A percentile compares a stretch with the other conserved stretches of the same genome.
Conservation (phyloP, 2,888 invertebrate genomes). For the Cryptocephalus primarius region DNA sequence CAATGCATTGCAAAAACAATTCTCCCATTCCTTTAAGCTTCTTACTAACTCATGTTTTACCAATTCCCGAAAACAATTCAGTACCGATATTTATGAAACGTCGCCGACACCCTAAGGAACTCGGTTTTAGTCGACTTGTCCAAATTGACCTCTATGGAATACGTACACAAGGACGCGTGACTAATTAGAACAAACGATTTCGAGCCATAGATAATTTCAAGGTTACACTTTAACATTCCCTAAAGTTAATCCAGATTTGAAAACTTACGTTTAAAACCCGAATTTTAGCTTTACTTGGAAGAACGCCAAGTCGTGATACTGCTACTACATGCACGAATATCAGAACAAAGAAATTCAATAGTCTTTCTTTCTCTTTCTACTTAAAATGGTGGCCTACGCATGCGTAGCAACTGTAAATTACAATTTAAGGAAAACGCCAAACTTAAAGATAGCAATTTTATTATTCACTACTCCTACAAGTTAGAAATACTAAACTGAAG, state of each 20-base stretch:
- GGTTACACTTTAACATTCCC: slow-evolving; percentile 9
- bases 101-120: slow-evolving; percentile 8
- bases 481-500: no score
- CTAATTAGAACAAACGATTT: slow-evolving; percentile 6
- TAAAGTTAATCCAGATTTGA: no score
- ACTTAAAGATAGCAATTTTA: no score
- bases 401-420: slow-evolving; percentile 8
- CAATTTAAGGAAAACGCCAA: no score
- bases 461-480: not conserved
- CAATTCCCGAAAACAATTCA: no score
- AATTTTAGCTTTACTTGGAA: no score
- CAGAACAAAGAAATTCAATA: no score
- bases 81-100: slow-evolving; percentile 12
- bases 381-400: slow-evolving; percentile 16
- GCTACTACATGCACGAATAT: no score
- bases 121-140: slow-evolving; percentile 6
- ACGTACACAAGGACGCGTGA: slow-evolving; percentile 6
- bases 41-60: no score
- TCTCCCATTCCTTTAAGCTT: slow-evolving; percentile 1
- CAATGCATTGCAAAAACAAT: slow-evolving; percentile 24
- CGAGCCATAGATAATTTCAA: slow-evolving; percentile 14
- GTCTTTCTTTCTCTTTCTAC: no score
- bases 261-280: no score
- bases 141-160: slow-evolving; percentile 11
- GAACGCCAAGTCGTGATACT: no score